Evolutionary conservation across 2,113 vertebrate genomes (phyloP).

Genomic region (Antennarius striatus): DNA sequence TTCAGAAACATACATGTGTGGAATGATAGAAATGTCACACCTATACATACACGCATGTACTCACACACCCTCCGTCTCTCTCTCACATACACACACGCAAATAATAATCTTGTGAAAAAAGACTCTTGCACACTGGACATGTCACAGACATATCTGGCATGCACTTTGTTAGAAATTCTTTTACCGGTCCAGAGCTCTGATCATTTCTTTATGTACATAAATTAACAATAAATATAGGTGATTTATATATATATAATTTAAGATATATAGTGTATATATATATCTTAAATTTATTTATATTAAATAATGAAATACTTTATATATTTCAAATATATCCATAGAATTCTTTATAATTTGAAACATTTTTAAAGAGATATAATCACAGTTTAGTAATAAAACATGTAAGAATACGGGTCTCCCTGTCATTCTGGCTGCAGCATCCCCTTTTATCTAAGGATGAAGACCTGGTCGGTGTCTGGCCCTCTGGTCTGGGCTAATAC

Average conservation of each 20-base stretch:
- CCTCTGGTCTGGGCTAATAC: slow-evolving; percentile 46
- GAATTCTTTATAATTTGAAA: slow-evolving; percentile 77
- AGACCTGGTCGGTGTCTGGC: slow-evolving; percentile 39
- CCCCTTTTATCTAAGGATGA: slow-evolving; percentile 55
- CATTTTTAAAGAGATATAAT: slow-evolving; percentile 78
- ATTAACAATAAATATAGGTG: slow-evolving; percentile 85
- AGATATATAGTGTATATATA: slow-evolving; percentile 77
- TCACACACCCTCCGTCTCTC: slow-evolving; percentile 12
- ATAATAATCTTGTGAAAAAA: slow-evolving; percentile 62
- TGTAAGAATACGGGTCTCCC: slow-evolving; percentile 69
- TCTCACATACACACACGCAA: slow-evolving; percentile 24
- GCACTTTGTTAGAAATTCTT: slow-evolving; percentile 75
- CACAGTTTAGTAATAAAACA: slow-evolving; percentile 84
- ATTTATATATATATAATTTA: slow-evolving; percentile 79
- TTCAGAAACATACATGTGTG: slow-evolving; percentile 61
- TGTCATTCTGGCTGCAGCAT: slow-evolving; percentile 72
- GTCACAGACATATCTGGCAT: slow-evolving; percentile 82
- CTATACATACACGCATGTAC: slow-evolving; percentile 16
- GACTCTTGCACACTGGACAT: slow-evolving; percentile 74
- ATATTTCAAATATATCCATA: slow-evolving; percentile 82
- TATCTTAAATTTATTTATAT: slow-evolving; percentile 76
- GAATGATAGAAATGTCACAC: slow-evolving; percentile 74
- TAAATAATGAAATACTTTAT: slow-evolving; percentile 79
- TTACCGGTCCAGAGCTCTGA: slow-evolving; percentile 74
- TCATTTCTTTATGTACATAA: slow-evolving; percentile 79